Evolutionary conservation across 1,140 invertebrate species (phyloP).

Genomic region (Drosophila chauvacae): DNA sequence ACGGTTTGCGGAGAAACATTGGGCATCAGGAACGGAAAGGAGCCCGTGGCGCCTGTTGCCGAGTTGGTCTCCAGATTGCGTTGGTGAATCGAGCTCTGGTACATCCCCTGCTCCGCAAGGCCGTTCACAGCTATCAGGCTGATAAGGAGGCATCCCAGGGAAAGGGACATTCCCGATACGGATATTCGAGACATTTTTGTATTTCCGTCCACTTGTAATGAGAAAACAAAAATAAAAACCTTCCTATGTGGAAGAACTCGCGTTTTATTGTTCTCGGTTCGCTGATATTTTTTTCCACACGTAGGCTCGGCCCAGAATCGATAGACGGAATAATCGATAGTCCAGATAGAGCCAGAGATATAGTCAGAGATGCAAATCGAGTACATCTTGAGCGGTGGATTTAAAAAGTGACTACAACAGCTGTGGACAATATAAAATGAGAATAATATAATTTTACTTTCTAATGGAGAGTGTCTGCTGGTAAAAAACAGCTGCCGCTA

Average conservation of each 20-base stretch:
- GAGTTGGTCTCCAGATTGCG: slow-evolving; percentile 43
- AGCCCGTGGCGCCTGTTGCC: slow-evolving; percentile 66
- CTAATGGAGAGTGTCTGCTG: too few relatives aligned
- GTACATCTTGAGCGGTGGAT: neutral
- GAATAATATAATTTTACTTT: too few relatives aligned
- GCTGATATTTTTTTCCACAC: slow-evolving; percentile 35
- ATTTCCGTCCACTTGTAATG: neutral
- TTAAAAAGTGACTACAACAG: neutral
- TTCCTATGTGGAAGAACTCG: slow-evolving; percentile 39
- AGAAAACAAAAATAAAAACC: slow-evolving; percentile 46
- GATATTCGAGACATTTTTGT: slow-evolving; percentile 36
- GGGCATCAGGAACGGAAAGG: slow-evolving; percentile 89
- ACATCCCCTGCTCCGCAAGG: slow-evolving; percentile 50
- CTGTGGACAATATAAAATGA: too few relatives aligned
- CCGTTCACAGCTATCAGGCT: slow-evolving; percentile 45
- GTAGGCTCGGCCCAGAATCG: slow-evolving; percentile 45
- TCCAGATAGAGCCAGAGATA: slow-evolving; percentile 11
- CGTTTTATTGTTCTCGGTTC: slow-evolving; percentile 35
- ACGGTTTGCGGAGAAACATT: slow-evolving; percentile 89
- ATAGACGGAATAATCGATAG: slow-evolving; percentile 26
- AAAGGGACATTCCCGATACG: slow-evolving; percentile 7
- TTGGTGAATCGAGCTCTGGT: slow-evolving; percentile 39
- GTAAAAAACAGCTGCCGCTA: neutral
- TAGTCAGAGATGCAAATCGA: neutral
- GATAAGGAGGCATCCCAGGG: slow-evolving; percentile 30